Conservation (phyloP, 2,113 vertebrate species). For the Numenius arquata region DNA sequence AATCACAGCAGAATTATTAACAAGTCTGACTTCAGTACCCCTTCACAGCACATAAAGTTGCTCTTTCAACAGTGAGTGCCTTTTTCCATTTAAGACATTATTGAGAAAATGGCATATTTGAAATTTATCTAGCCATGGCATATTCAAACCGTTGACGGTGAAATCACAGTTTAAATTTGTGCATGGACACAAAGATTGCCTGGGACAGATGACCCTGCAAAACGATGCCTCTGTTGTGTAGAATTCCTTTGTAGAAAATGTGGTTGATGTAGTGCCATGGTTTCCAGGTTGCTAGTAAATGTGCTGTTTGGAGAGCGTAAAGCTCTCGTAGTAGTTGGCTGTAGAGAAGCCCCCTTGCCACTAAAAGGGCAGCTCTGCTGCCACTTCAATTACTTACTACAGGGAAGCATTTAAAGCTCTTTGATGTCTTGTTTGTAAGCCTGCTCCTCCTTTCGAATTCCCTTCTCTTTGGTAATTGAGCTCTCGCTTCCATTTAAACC, state of each 20-base stretch:
- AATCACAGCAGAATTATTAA: conserved; percentile 1
- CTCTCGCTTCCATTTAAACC: neutral
- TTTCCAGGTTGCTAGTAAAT: neutral
- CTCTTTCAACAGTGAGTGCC: conserved; percentile 36
- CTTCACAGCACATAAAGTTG: neutral
- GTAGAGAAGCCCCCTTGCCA: neutral
- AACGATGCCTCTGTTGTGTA: neutral
- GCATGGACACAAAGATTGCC: neutral
- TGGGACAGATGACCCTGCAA: neutral
- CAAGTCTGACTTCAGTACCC: neutral
- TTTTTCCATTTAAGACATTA: conserved; percentile 20
- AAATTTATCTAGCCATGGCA: neutral
- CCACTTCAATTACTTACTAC: neutral
- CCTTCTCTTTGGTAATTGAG: neutral
- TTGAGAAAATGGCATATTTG: conserved; percentile 18
- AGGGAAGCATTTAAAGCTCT: neutral
- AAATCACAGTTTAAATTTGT: neutral
- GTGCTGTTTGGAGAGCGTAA: neutral
- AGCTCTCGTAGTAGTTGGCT: neutral
- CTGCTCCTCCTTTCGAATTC: neutral
- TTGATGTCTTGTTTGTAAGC: neutral
- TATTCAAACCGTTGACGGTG: neutral
- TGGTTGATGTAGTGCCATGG: neutral
- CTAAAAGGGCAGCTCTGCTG: neutral
- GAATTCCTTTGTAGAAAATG: neutral